phyloP scores from a whole-genome alignment of 2,888 invertebrate genomes.

The Altica lythri region DNA sequence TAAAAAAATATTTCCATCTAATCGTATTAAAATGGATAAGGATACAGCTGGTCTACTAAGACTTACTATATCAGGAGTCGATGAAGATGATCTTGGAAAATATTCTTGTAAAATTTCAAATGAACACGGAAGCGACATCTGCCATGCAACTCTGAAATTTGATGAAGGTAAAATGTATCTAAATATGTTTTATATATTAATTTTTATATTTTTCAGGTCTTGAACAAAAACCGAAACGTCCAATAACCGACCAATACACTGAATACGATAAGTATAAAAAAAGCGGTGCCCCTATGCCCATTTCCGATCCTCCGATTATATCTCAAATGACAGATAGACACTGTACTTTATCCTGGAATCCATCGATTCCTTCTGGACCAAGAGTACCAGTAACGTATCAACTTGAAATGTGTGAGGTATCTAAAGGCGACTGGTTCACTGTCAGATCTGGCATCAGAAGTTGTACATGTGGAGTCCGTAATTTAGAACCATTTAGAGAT shows the following conservation, averaged over 20 bases:
- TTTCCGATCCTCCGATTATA: constrained; percentile 90
- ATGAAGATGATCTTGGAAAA: constrained; percentile 80
- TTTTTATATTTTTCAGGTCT: constrained; percentile 47
- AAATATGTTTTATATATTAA: constrained; percentile 3
- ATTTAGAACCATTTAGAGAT: constrained; percentile 89
- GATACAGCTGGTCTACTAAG: constrained; percentile 83
- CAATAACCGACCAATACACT: constrained; percentile 77
- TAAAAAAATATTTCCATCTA: constrained; percentile 78
- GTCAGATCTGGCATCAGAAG: constrained; percentile 84
- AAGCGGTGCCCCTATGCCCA: constrained; percentile 83
- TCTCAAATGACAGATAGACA: constrained; percentile 89
- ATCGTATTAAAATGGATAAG: constrained; percentile 80
- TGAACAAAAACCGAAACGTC: constrained; percentile 69
- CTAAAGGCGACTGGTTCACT: constrained; percentile 92
- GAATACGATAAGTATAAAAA: constrained; percentile 84
- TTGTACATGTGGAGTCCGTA: constrained; percentile 86
- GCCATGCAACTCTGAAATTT: constrained; percentile 78
- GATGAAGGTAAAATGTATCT: constrained; percentile 56
- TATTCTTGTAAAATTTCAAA: constrained; percentile 85
- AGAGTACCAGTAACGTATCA: constrained; percentile 91
- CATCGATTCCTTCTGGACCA: constrained; percentile 86
- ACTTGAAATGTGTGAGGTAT: constrained; percentile 91
- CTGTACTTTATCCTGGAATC: constrained; percentile 91
- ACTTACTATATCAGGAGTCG: constrained; percentile 77
- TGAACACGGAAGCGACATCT: constrained; percentile 81